Evolutionary conservation across 2,113 vertebrate species (phyloP).

Genomic region (Thinocorus orbignyianus): DNA sequence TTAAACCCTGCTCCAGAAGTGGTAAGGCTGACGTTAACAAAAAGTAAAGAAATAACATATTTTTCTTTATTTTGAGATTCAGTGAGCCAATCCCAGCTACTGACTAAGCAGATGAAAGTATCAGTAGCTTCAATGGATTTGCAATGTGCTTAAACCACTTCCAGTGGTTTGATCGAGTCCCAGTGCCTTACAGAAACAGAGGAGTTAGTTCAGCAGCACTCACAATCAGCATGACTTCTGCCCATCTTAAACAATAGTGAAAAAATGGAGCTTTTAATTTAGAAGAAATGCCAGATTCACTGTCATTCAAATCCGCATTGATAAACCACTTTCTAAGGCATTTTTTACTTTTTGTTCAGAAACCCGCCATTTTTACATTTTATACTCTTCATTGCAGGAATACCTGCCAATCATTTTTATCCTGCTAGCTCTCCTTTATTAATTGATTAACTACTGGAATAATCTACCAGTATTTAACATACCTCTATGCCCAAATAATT

Average conservation of each 20-base stretch:
- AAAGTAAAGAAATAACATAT: neutral
- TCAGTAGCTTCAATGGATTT: slow-evolving; percentile 11
- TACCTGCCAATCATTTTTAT: slow-evolving; percentile 76
- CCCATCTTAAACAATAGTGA: neutral
- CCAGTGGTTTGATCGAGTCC: neutral
- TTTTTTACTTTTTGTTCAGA: slow-evolving; percentile 15
- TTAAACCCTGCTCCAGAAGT: neutral
- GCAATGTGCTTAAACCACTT: neutral
- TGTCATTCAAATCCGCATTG: slow-evolving; percentile 23
- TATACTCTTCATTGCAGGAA: slow-evolving; percentile 66
- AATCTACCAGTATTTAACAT: slow-evolving; percentile 69
- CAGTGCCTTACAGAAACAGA: neutral
- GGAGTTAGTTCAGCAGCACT: neutral
- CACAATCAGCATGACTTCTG: neutral
- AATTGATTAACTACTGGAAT: slow-evolving; percentile 76
- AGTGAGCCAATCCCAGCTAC: neutral
- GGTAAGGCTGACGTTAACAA: neutral
- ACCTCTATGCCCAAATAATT: slow-evolving; percentile 59
- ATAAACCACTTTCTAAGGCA: slow-evolving; percentile 20
- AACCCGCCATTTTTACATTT: slow-evolving; percentile 43
- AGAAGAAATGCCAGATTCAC: neutral
- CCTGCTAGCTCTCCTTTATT: slow-evolving; percentile 74
- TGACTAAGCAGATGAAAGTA: slow-evolving; percentile 4
- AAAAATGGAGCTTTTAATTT: neutral
- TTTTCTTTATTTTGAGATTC: slow-evolving; percentile 1